These are phyloP conservation scores for Dynastes hyllus DNA, from an alignment of 2,888 invertebrate species.

Conservation along the genomic window DNA sequence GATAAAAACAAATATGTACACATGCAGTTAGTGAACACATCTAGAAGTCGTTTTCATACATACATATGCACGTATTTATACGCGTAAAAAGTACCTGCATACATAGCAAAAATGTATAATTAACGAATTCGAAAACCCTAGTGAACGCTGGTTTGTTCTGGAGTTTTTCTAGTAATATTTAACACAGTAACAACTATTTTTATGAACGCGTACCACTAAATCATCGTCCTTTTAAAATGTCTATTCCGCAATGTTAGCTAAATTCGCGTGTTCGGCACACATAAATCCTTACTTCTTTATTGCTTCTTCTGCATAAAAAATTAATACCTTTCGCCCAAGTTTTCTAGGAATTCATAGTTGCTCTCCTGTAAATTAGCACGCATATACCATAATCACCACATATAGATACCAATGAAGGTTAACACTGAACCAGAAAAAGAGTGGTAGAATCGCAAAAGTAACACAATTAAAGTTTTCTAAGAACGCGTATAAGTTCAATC, in stretches of 20 bases:
- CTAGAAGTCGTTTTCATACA: conserved; percentile 11
- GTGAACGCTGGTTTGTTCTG: not conserved
- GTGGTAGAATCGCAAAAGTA: no score
- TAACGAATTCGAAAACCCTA: conserved; percentile 3
- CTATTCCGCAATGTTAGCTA: conserved; percentile 50
- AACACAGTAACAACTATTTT: conserved; percentile 15
- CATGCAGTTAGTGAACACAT: conserved; percentile 37
- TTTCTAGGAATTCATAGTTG: conserved; percentile 9
- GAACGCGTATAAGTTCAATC: no score
- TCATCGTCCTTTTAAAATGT: conserved; percentile 50
- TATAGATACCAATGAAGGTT: no score
- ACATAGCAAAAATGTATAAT: not conserved
- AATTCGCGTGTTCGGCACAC: conserved; percentile 46
- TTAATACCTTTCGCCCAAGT: not conserved
- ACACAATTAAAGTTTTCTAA: no score
- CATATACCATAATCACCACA: no score
- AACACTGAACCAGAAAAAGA: no score
- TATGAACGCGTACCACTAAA: conserved; percentile 42
- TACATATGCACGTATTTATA: not conserved
- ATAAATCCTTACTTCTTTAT: conserved; percentile 47
- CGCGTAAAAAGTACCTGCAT: not conserved
- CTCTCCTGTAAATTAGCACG: no score
- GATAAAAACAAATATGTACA: not conserved
- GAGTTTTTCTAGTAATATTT: not conserved
- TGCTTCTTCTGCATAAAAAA: conserved; percentile 14